These are phyloP conservation scores for Promerops cafer DNA, from an alignment of 2,113 vertebrate genomes.

Conservation along the genomic window DNA sequence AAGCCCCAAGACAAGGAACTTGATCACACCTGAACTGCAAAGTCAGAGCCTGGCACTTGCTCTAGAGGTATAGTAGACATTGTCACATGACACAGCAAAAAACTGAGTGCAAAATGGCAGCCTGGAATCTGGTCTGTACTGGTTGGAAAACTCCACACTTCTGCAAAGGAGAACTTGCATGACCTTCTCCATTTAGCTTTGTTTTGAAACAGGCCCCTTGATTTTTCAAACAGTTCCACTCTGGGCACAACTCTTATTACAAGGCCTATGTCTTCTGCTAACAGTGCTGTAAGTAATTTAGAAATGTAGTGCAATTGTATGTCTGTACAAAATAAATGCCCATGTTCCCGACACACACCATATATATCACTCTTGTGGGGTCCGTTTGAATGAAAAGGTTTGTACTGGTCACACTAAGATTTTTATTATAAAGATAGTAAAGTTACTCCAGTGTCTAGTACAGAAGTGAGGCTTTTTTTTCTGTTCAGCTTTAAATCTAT, in stretches of 20 bases:
- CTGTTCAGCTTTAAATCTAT: background rate
- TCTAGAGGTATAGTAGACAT: background rate
- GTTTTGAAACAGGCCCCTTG: background rate
- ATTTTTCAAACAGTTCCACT: background rate
- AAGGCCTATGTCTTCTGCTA: background rate
- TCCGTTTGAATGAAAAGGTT: background rate
- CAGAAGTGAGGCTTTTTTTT: background rate
- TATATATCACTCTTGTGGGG: background rate
- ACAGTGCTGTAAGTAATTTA: conserved; percentile 2
- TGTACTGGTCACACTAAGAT: background rate
- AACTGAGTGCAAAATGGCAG: rapidly evolving
- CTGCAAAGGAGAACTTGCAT: background rate
- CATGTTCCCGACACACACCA: background rate
- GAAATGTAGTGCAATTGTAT: background rate
- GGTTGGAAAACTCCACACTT: background rate
- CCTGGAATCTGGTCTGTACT: background rate
- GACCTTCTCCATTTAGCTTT: background rate
- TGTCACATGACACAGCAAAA: rapidly evolving
- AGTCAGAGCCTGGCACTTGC: background rate
- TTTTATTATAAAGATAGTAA: conserved; percentile 19
- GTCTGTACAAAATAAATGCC: background rate
- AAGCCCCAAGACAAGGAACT: background rate
- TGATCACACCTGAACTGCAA: background rate
- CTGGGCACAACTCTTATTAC: background rate
- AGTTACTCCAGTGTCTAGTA: background rate